Conservation (phyloP, 2,113 vertebrate genomes). For the Zosterops lateralis region DNA sequence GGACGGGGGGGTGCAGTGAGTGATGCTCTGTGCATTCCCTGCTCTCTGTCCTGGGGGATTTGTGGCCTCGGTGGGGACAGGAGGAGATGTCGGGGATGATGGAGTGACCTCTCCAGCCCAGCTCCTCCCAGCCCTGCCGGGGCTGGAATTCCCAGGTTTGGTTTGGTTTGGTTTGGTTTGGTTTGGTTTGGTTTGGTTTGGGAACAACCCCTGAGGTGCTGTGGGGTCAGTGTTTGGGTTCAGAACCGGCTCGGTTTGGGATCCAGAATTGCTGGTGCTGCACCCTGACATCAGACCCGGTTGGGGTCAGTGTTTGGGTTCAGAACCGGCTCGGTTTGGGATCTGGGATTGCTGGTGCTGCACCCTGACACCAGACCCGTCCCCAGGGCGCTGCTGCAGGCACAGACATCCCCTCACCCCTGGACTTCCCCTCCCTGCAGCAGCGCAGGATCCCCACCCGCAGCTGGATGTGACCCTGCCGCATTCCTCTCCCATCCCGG, state of each 20-base stretch:
- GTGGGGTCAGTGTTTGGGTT: background rate
- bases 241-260: background rate
- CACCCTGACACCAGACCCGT: fast-evolving
- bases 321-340: background rate
- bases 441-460: background rate
- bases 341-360: background rate
- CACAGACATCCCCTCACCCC: background rate
- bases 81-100: fast-evolving
- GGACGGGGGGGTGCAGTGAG: background rate
- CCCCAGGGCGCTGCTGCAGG: background rate
- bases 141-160: background rate
- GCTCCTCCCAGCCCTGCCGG: background rate
- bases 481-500: background rate
- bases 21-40: fast-evolving
- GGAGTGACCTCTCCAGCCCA: background rate
- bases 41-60: background rate
- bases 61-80: background rate
- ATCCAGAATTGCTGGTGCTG: background rate
- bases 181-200: background rate
- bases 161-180: background rate
- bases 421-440: background rate
- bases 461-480: background rate
- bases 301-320: background rate
- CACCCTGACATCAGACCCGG: background rate
- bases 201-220: background rate